A percentile compares a stretch with the other conserved stretches of the same genome.
Evolutionary conservation across 2,888 invertebrate species (phyloP).

Genomic region (Heliconius charithonia): DNA sequence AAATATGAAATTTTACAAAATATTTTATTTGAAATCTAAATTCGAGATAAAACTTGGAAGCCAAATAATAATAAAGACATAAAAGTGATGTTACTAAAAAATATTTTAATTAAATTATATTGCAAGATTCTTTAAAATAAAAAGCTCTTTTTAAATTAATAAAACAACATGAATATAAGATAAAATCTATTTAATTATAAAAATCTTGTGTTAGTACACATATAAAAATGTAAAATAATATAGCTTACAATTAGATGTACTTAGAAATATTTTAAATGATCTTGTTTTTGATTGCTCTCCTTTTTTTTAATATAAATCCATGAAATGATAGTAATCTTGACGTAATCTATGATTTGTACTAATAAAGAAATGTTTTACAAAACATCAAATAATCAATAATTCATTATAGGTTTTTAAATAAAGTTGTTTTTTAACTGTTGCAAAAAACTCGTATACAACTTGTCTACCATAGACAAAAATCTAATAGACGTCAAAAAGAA

Average conservation of each 20-base stretch:
- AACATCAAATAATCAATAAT: not conserved
- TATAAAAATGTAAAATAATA: not conserved
- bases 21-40: no score
- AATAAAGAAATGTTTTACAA: no score
- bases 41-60: not conserved
- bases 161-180: not conserved
- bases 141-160: not conserved
- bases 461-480: not conserved
- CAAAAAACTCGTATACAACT: not conserved
- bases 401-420: not conserved
- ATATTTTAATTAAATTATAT: not conserved
- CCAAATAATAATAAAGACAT: not conserved
- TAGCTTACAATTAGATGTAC: not conserved
- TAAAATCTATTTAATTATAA: not conserved
- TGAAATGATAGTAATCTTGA: no score
- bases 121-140: not conserved
- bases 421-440: not conserved
- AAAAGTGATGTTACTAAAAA: not conserved
- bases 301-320: no score
- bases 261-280: not conserved
- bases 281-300: no score
- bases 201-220: no score
- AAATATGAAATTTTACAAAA: no score
- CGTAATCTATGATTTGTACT: no score
- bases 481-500: not conserved